phyloP scores from a whole-genome alignment of 2,113 vertebrate species.

The Sebastes schlegelii region DNA sequence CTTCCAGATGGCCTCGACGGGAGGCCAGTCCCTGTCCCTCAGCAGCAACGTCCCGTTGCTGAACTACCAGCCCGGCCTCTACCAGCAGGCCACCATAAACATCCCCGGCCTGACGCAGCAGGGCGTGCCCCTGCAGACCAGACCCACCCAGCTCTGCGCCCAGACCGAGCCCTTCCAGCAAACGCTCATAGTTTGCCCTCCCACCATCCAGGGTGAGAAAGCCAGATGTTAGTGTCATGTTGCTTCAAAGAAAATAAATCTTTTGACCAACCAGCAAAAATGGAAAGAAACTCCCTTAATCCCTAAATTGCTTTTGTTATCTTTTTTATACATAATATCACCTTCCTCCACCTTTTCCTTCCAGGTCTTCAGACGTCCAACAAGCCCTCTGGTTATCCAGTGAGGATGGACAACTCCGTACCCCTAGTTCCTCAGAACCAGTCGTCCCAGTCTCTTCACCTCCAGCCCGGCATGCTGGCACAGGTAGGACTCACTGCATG shows the following conservation, averaged over 20 bases:
- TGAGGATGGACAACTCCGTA: slow-evolving; percentile 96
- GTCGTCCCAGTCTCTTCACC: slow-evolving; percentile 93
- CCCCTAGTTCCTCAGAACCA: slow-evolving; percentile 95
- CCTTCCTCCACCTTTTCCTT: slow-evolving; percentile 17
- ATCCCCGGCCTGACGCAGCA: slow-evolving; percentile 94
- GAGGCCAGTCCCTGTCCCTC: slow-evolving; percentile 93
- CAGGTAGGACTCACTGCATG: slow-evolving; percentile 86
- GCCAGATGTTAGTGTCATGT: not conserved
- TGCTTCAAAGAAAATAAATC: not conserved
- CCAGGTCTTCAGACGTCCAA: slow-evolving; percentile 92
- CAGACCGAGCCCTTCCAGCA: slow-evolving; percentile 98
- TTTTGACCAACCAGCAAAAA: not conserved
- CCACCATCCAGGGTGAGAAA: slow-evolving; percentile 94
- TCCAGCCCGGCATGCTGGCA: slow-evolving; percentile 94
- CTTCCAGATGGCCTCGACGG: slow-evolving; percentile 87
- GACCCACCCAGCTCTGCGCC: slow-evolving; percentile 93
- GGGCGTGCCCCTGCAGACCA: slow-evolving; percentile 92
- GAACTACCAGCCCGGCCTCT: slow-evolving; percentile 96
- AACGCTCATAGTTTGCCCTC: slow-evolving; percentile 97
- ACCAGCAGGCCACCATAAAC: slow-evolving; percentile 95
- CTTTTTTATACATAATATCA: not conserved
- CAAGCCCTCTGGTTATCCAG: slow-evolving; percentile 94
- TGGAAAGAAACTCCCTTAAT: not conserved
- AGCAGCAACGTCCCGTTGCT: slow-evolving; percentile 93
- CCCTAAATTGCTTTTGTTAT: not conserved